phyloP scores from a whole-genome alignment of 1,140 invertebrate genomes.

The Megalonaias nervosa region DNA sequence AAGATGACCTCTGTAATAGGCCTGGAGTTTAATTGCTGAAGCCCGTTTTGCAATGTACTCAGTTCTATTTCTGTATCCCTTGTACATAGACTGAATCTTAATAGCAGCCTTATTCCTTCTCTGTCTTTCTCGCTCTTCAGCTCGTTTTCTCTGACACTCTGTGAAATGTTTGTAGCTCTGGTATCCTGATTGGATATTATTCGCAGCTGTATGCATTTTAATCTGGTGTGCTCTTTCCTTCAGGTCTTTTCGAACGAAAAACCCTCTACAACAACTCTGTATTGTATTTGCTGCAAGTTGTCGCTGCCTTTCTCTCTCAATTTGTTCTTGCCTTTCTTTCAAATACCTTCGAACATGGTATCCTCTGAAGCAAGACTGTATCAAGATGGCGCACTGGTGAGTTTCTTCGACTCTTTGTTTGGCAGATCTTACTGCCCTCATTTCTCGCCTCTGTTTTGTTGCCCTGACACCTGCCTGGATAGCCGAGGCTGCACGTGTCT shows the following conservation, averaged over 20 bases:
- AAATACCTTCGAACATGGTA: slow-evolving; percentile 19
- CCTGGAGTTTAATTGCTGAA: slow-evolving; percentile 14
- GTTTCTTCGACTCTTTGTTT: slow-evolving; percentile 26
- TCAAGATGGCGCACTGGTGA: slow-evolving; percentile 8
- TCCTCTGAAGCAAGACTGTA: slow-evolving; percentile 28
- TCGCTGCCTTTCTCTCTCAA: no score
- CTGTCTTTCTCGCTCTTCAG: neutral
- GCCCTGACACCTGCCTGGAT: no score
- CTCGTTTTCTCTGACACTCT: no score
- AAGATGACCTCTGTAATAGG: neutral
- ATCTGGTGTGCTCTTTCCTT: neutral
- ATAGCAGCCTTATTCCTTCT: slow-evolving; percentile 25
- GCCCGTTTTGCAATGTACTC: neutral
- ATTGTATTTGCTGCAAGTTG: slow-evolving; percentile 15
- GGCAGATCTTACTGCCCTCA: slow-evolving; percentile 12
- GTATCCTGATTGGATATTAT: no score
- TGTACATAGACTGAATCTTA: slow-evolving; percentile 19
- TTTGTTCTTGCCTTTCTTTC: neutral
- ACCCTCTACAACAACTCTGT: slow-evolving; percentile 32
- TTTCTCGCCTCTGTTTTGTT: no score
- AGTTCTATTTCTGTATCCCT: slow-evolving; percentile 8
- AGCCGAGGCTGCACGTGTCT: no score
- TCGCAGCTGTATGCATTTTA: neutral
- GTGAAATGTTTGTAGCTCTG: no score
- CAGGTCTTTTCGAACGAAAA: slow-evolving; percentile 15